Evolutionary conservation across 2,797 vertebrate species (phyloP), one percentile per base, ranked within the genome.

Genomic region (Acomys russatus): DNA sequence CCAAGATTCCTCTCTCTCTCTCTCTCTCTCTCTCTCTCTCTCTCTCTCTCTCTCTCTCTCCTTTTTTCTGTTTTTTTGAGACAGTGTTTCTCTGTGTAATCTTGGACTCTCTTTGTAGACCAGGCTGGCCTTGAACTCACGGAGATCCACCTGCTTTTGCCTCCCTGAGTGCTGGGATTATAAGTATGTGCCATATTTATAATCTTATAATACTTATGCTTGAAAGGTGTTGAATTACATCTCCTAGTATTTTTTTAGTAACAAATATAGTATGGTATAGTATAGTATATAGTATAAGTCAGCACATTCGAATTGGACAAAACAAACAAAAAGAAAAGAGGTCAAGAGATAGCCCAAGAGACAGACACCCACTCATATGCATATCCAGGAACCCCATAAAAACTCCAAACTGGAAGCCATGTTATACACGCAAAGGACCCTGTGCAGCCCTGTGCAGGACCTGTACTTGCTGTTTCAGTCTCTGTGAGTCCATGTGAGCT

Each of bases 211-310:
- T 44, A 44, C 89, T 64, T 44, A 25, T 79, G 71, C 49, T 51
- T 96, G 84, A 91, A 91, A 92, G 44, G n/a, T 90, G 59, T 33
- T 80, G 49, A 94, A 77, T 88, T 80, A 79, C 82, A 95, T 96
- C 56, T 76, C 92, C 77, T 85, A 68, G 44, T 68, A 23, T 54
- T 54, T 68, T 25, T 33, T 49, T 66, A 49, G 20, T 35, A 64
- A 49, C 66, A 66, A 84, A 44, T 44, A 44, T 44, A 44, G 44
- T 66, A 20, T 49, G 33, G 66, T 33, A 28, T 8, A 28, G 18
- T 8, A 63, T 49, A 66, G 6, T 49, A 49, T 25, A 66, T 3
- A 49, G 22, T 30, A 51, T 5, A 84, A 84, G 49, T 15, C 17
- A 44, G 49, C 61, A 66, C 25, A 49, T 12, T 84, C 25, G 38